These are phyloP conservation scores for Xylocopa sonorina DNA, from an alignment of 1,140 invertebrate genomes.

Conservation along the genomic window DNA sequence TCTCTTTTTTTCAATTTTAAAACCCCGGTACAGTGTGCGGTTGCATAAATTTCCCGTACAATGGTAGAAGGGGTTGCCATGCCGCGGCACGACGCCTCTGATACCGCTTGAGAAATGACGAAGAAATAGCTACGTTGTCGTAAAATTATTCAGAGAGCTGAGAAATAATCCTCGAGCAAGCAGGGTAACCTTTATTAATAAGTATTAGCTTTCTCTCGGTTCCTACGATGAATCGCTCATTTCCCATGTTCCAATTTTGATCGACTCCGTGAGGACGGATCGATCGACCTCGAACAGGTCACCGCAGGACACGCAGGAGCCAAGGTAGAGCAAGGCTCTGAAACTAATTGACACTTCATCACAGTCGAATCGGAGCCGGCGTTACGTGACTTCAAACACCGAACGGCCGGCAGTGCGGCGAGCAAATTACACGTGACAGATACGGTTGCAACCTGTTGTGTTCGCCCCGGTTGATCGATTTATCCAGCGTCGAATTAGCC, in stretches of 20 bases:
- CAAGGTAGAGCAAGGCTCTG: neutral
- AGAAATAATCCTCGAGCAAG: too few relatives aligned
- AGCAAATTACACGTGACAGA: neutral
- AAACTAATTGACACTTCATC: neutral
- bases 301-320: neutral
- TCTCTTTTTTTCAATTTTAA: neutral
- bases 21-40: too few relatives aligned
- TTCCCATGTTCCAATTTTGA: too few relatives aligned
- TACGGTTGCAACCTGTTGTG: conserved; percentile 4
- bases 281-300: too few relatives aligned
- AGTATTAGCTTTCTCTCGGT: too few relatives aligned
- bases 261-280: neutral
- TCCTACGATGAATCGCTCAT: too few relatives aligned
- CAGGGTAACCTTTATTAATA: too few relatives aligned
- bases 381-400: neutral
- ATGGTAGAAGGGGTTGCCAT: too few relatives aligned
- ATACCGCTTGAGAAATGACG: too few relatives aligned
- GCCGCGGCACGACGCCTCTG: too few relatives aligned
- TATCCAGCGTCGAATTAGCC: conserved; percentile 3
- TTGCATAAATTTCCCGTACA: neutral
- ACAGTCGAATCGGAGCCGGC: neutral
- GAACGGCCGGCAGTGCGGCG: neutral
- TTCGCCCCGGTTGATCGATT: neutral
- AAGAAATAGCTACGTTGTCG: neutral
- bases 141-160: neutral